Conservation (phyloP, 2,797 vertebrate species). For the Molossus molossus region DNA sequence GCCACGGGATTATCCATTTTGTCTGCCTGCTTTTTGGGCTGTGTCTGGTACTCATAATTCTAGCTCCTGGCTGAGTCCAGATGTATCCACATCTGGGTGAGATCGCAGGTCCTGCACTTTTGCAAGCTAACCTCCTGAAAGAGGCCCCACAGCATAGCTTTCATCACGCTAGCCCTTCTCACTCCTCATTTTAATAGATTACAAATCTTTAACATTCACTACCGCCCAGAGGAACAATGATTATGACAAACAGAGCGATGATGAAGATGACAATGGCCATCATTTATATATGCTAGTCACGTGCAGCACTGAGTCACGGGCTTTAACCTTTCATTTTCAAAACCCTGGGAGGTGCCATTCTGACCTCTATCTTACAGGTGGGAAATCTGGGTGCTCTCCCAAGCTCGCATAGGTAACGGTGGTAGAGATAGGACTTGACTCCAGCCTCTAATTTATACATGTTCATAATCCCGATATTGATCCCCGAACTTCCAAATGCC, state of each 20-base stretch:
- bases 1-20: neutral
- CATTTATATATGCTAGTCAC: neutral
- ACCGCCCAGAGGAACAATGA: neutral
- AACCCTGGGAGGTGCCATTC: neutral
- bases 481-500: neutral
- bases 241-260: neutral
- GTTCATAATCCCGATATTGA: neutral
- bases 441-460: neutral
- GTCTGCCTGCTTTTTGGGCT: neutral
- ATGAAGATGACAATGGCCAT: neutral
- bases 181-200: neutral
- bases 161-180: neutral
- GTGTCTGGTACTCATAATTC: neutral
- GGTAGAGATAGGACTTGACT: neutral
- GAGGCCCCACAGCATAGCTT: neutral
- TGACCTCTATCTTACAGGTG: neutral
- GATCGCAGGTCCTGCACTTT: neutral
- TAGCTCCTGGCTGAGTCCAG: neutral
- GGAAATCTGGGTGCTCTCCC: neutral
- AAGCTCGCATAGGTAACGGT: neutral
- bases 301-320: neutral
- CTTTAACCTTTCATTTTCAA: neutral
- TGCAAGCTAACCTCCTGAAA: neutral
- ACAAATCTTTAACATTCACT: neutral
- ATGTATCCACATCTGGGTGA: neutral